Evolutionary conservation across 2,113 vertebrate genomes (phyloP).

Genomic region (Thymallus thymallus): DNA sequence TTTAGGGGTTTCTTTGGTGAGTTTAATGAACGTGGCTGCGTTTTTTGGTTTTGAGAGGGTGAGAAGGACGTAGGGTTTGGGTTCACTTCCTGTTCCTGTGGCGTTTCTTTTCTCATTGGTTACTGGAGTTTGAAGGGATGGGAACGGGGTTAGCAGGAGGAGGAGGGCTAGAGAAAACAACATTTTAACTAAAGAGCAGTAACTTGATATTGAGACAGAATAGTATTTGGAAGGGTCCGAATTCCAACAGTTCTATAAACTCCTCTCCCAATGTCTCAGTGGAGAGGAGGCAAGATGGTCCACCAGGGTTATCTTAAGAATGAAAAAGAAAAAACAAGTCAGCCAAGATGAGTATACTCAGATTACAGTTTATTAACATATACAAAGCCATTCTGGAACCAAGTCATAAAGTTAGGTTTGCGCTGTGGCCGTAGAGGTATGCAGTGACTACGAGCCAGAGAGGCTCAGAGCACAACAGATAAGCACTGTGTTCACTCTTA

Average conservation of each 20-base stretch:
- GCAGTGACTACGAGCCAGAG: neutral
- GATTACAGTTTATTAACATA: neutral
- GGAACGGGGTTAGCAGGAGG: constrained; percentile 66
- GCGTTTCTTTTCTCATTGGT: constrained; percentile 64
- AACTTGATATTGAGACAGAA: constrained; percentile 36
- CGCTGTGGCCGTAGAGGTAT: neutral
- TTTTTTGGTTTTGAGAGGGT: constrained; percentile 63
- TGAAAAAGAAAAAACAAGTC: constrained; percentile 22
- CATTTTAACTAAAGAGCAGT: constrained; percentile 58
- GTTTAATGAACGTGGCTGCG: constrained; percentile 37
- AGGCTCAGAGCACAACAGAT: neutral
- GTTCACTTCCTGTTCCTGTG: constrained; percentile 45
- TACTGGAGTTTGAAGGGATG: constrained; percentile 62
- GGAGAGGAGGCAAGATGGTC: constrained; percentile 26
- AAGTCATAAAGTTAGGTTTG: neutral
- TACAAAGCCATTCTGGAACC: neutral
- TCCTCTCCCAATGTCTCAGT: constrained; percentile 41
- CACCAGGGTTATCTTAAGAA: constrained; percentile 53
- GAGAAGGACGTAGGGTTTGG: constrained; percentile 51
- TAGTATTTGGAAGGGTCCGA: constrained; percentile 39
- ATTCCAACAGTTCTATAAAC: constrained; percentile 23
- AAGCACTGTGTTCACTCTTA: neutral
- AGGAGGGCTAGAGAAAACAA: constrained; percentile 68
- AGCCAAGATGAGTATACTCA: neutral
- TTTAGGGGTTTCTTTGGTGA: constrained; percentile 40